Percentiles rank a stretch among this genome's conserved stretches.
Evolutionary conservation across 2,888 invertebrate genomes (phyloP).

Genomic region (Pachymerium ferrugineum): DNA sequence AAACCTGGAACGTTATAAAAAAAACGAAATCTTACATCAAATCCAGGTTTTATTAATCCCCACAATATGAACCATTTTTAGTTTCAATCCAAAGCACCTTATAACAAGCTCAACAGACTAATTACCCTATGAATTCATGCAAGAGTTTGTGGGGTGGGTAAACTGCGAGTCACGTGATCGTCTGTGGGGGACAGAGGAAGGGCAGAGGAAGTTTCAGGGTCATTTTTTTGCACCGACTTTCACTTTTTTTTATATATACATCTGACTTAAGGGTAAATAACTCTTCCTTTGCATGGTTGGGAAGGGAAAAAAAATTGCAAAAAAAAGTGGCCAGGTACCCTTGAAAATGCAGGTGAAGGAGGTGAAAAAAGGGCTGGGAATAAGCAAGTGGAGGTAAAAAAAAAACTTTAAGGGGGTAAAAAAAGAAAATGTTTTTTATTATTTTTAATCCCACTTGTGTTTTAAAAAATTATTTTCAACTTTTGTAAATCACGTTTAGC

Average conservation of each 20-base stretch:
- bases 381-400: neutral
- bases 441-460: neutral
- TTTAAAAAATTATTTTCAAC: too few species aligned
- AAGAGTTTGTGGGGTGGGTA: neutral
- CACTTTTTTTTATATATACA: conserved; percentile 20
- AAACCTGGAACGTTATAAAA: too few species aligned
- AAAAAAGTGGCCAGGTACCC: neutral
- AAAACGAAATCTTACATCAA: too few species aligned
- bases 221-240: conserved; percentile 9
- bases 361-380: conserved; percentile 19
- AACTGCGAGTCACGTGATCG: neutral
- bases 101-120: neutral
- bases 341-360: neutral
- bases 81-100: neutral
- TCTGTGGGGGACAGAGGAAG: neutral
- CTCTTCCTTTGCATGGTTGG: neutral
- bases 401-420: neutral
- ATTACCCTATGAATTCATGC: neutral
- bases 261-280: neutral
- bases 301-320: neutral
- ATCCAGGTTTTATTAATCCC: too few species aligned
- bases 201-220: conserved; percentile 27
- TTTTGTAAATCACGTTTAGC: too few species aligned
- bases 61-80: neutral
- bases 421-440: neutral